Evolutionary conservation across 2,113 vertebrate genomes (phyloP), one percentile per base, ranked within the genome.

Genomic region (Elanus axillaris): DNA sequence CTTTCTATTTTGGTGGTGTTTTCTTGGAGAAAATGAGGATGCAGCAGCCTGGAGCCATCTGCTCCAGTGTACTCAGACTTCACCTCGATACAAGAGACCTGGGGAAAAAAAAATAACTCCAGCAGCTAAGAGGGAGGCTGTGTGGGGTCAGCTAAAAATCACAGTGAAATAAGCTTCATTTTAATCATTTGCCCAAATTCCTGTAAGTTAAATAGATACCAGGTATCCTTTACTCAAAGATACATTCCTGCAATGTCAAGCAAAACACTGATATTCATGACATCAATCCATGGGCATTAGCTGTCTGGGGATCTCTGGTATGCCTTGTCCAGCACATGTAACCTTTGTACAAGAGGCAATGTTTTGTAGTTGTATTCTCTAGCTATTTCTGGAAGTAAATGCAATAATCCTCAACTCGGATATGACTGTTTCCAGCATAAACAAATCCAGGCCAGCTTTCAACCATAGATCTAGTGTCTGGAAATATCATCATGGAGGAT

Each of bases 401-500:
- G 93, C 69, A 96, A 69, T 90, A 68, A 93, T 75, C 63, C 38
- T 78, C 77, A 42, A 82, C 87, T 89, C 91, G 82, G 93, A 96
- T 97, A 55, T 79, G 92, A 93, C 80, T 72, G 77, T 87, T 83
- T 96, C 96, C 96, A 97, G 93, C 84, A 85, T 82, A 97, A 97
- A 96, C 92, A 97, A 96, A 90, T 50, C 48, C 81, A 82, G 69
- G 85, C 84, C 77, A 84, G 73, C 84, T 72, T 90, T 69, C 58
- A n/a, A 82, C 77, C 90, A 68, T 8, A 31, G 77, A 52, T 40
- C n/a, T 71, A 58, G 55, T 85, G 84, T 82, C 96, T 96, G 96
- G 90, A 96, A 96, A 93, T 90, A 78, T 21, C 96, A 95, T 76
- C 81, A 53, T 32, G 50, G 78, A 96, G 85, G 81, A 96, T 95